Evolutionary conservation across 2,888 invertebrate genomes (phyloP).

Genomic region (Tiphia femorata): DNA sequence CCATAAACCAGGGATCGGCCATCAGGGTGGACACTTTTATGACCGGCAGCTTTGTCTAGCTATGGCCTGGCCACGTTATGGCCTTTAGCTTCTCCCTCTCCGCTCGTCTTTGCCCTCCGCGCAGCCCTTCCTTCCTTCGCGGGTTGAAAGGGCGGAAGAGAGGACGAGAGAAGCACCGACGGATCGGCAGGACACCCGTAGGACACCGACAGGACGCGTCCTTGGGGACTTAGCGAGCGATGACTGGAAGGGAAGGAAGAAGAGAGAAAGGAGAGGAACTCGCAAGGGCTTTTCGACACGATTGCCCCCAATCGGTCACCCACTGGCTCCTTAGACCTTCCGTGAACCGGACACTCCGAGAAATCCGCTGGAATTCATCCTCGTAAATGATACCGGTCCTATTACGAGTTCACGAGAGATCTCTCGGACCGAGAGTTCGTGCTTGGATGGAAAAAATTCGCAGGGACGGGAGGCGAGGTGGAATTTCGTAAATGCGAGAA

Average conservation of each 20-base stretch:
- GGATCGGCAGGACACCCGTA: too few relatives aligned
- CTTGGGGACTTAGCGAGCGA: too few relatives aligned
- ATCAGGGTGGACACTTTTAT: conserved; percentile 61
- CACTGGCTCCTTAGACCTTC: conserved; percentile 36
- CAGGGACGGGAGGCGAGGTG: too few relatives aligned
- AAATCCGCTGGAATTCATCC: conserved; percentile 6
- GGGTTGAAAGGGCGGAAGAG: not conserved
- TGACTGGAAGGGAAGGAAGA: conserved; percentile 23
- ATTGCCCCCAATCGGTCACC: conserved; percentile 48
- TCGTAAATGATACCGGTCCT: conserved; percentile 37
- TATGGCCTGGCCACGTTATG: conserved; percentile 27
- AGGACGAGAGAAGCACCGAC: too few relatives aligned
- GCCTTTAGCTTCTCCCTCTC: conserved; percentile 27
- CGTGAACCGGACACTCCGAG: conserved; percentile 27
- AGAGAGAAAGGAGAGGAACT: conserved; percentile 24
- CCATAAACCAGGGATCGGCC: conserved; percentile 55
- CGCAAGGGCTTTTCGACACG: conserved; percentile 28
- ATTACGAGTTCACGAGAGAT: conserved; percentile 18
- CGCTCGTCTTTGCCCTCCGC: too few relatives aligned
- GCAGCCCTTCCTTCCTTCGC: too few relatives aligned
- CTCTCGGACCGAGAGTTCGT: conserved; percentile 11
- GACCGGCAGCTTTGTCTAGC: conserved; percentile 56
- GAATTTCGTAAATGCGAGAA: too few relatives aligned
- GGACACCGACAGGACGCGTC: too few relatives aligned
- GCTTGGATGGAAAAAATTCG: too few relatives aligned